Base-by-base conservation (phyloP, 2,888 invertebrate genomes). In the Dynastes grantii region DNA sequence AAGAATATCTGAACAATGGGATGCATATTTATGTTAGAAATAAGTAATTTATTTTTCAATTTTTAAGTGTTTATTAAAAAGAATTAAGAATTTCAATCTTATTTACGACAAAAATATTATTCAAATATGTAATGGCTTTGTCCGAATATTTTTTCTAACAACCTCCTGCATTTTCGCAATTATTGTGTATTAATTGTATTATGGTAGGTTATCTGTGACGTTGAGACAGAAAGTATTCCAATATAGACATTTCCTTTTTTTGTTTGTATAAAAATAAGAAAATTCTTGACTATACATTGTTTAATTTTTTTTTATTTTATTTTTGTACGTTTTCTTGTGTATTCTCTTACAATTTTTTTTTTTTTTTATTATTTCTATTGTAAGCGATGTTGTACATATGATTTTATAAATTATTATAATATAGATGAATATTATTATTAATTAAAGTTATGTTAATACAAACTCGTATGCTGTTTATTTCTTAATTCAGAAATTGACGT, bases 401-500 rank as follows among this genome's bases (percentile, higher is more conserved):
- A 45, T 45, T 45, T 45, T 45, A 45, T 45, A 45, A 45, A 45
- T 45, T 45, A 58, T 58, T 58, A 22, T 58, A 58, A 22, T 8
- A 45, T 58, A 58, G 27, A 58, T 22, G 55, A 45, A 58, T 58
- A 53, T 53, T 53, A 58, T 27, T 22, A 58, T 16, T 58, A 58
- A 58, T 58, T 58, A 58, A 58, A 58, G 55, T 58, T 58, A 58
- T 22, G 55, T 58, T 58, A 58, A 22, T 16, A 58, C 55, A 58
- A 58, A 58, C 45, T 22, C 16, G 22, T 22, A 5, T 58, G 55
- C 55, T 58, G 55, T 58, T 58, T 22, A 22, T 58, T 58, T 58
- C 55, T 16, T 22, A 45, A 45, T 45, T 45, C 8, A 45, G 8
- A 8, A 45, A 11, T 45, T 45, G 45, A 45, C 9, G 8, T 45